Percentiles rank a stretch among this genome's conserved stretches.
Conservation (phyloP, 92 coral and sea anemone genomes). For the Palythoa heliodiscus region DNA sequence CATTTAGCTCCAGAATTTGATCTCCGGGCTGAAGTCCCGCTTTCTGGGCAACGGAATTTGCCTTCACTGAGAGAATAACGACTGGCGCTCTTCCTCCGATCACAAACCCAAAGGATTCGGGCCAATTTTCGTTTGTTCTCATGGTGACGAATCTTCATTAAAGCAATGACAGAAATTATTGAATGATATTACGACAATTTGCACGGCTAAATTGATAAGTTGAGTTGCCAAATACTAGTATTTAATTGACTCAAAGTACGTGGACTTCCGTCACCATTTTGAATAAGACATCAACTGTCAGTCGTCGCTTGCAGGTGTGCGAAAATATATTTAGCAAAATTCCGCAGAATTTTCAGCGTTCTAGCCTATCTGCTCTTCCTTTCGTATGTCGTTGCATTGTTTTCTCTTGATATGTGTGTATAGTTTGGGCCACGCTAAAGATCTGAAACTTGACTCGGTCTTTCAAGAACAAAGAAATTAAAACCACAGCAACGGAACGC, state of each 20-base stretch:
- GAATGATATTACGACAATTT: constrained; percentile 12
- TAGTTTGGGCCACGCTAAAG: not conserved
- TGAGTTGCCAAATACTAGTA: constrained; percentile 14
- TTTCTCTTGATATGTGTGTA: not conserved
- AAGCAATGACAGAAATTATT: not conserved
- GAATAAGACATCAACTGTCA: constrained; percentile 22
- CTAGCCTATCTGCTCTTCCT: not conserved
- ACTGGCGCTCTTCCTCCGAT: constrained; percentile 97
- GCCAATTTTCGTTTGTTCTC: constrained; percentile 95
- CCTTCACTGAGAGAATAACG: constrained; percentile 86
- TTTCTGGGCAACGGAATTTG: constrained; percentile 90
- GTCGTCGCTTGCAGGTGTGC: constrained; percentile 39
- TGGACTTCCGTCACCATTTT: constrained; percentile 24
- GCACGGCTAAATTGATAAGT: constrained; percentile 14
- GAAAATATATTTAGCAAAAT: not conserved
- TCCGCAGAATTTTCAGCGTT: not conserved
- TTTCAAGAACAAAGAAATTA: not conserved
- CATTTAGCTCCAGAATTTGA: constrained; percentile 94
- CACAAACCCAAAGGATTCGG: constrained; percentile 90
- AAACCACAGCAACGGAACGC: constrained; percentile 49
- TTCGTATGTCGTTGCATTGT: constrained; percentile 1
- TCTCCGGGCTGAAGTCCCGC: constrained; percentile 99
- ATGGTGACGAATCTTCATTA: constrained; percentile 26
- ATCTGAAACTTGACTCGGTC: not conserved
- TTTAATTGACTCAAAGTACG: constrained; percentile 21